These are phyloP conservation scores for Percopsis omiscomaycus DNA, from an alignment of 2,797 vertebrate genomes.

Conservation along the genomic window DNA sequence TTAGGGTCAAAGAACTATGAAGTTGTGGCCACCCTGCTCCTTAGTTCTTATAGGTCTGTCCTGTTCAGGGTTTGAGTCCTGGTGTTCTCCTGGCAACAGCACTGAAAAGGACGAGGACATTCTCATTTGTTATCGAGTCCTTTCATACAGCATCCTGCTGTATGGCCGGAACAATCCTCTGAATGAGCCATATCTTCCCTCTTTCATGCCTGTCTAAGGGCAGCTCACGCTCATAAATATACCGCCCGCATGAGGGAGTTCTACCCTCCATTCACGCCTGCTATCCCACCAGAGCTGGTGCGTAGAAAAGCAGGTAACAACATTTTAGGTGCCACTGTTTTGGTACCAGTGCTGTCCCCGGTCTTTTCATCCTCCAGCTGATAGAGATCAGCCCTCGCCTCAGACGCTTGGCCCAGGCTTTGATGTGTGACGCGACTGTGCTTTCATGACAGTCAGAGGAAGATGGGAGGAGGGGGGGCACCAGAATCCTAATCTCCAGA, in stretches of 20 bases:
- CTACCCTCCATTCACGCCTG: slow-evolving; percentile 9
- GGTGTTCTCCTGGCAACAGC: background rate
- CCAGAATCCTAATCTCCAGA: slow-evolving; percentile 38
- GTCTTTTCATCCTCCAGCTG: slow-evolving; percentile 17
- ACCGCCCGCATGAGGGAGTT: background rate
- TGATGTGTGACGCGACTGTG: slow-evolving; percentile 14
- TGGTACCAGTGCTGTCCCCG: background rate
- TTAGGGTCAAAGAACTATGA: too few relatives aligned
- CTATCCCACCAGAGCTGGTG: background rate
- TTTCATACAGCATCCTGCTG: background rate
- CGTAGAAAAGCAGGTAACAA: background rate
- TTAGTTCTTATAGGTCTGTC: background rate
- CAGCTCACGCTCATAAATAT: slow-evolving; percentile 4
- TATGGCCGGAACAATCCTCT: background rate
- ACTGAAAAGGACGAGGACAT: background rate
- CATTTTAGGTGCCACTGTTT: slow-evolving; percentile 1
- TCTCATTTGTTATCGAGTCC: background rate
- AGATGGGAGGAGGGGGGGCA: slow-evolving; percentile 5
- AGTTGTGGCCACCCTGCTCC: background rate
- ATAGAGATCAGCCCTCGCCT: slow-evolving; percentile 15
- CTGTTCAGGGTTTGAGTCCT: background rate
- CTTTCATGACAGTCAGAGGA: slow-evolving; percentile 28
- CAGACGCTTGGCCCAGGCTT: slow-evolving; percentile 12
- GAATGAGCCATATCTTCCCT: background rate
- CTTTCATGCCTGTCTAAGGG: background rate